Evolutionary conservation across 2,888 invertebrate genomes (phyloP).

Genomic region (Tryphoninae sp.): DNA sequence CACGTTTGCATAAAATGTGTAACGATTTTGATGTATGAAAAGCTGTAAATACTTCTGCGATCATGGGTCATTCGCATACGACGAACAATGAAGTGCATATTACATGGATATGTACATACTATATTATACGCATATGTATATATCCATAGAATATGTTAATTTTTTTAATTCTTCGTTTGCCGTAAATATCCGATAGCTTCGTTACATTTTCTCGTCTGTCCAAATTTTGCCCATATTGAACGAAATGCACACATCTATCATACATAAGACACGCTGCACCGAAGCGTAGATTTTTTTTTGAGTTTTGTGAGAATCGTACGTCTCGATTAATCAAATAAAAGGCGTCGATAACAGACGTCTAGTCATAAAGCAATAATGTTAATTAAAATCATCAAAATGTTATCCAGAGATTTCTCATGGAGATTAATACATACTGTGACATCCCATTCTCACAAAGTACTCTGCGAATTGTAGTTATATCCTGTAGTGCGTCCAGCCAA

Average conservation of each 20-base stretch:
- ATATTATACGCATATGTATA: background rate
- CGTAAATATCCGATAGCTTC: slow-evolving; percentile 32
- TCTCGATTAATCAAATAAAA: background rate
- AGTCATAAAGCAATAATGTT: background rate
- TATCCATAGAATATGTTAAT: slow-evolving; percentile 36
- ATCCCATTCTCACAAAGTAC: slow-evolving; percentile 63
- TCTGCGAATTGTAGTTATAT: slow-evolving; percentile 62
- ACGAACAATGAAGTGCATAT: no score
- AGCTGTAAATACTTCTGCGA: slow-evolving; percentile 61
- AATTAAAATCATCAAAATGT: background rate
- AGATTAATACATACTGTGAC: slow-evolving; percentile 9
- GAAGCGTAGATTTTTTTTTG: slow-evolving; percentile 57
- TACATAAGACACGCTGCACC: slow-evolving; percentile 57
- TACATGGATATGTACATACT: no score
- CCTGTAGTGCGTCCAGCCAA: slow-evolving; percentile 65
- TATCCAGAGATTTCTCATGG: background rate
- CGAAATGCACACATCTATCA: slow-evolving; percentile 52
- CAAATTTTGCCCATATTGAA: slow-evolving; percentile 45
- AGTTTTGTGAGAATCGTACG: slow-evolving; percentile 63
- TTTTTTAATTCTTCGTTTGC: slow-evolving; percentile 47
- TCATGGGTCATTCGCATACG: slow-evolving; percentile 21
- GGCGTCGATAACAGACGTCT: background rate
- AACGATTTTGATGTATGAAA: slow-evolving; percentile 58
- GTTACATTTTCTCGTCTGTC: slow-evolving; percentile 35
- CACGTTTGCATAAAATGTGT: slow-evolving; percentile 50